Evolutionary conservation across 2,113 vertebrate species (phyloP), one percentile per base, ranked within the genome.

Genomic region (Sylvia atricapilla): DNA sequence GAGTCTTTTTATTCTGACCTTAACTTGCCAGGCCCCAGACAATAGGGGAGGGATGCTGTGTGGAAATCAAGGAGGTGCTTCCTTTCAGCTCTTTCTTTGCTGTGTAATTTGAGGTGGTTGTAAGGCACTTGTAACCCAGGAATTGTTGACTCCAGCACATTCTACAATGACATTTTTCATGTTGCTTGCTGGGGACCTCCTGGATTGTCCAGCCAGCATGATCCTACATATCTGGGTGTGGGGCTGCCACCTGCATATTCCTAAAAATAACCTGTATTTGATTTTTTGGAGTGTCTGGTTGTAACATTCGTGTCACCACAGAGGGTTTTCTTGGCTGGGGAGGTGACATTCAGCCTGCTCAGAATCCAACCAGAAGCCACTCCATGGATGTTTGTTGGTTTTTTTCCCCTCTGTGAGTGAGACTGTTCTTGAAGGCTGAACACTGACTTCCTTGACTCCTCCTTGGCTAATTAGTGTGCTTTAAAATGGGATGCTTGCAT

Each of bases 151-250:
- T 62, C 21, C 64, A 62, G 52, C 41, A 24, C 24, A 0, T 68
- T 49, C 41, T 53, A 56, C 69, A 49, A 25, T 37, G 18, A 19
- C 13, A 1, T 84, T 94, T 89, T 89, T 63, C n/a, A 9, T 13
- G 6, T 33, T 2, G 3, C 31, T 72, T 74, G 52, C n/a, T 68
- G 73, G 24, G 49, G 30, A 39, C 74, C 56, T 89, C 66, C 52
- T 27, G 84, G 77, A 20, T 59, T 56, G 46, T 52, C 25, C 24
- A 52, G 66, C 47, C 23, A 3, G n/a, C 35, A 8, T 44, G 12
- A 8, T 30, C 39, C 28, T n/a, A 0, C 0, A 0, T 4, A 1
- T 3, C 33, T 25, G 23, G 33, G 12, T 52, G 60, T 31, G 58
- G 35, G 53, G 43, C 55, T 70, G 24, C 60, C 68, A 70, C 47